A percentile compares a stretch with the other conserved stretches of the same genome.
Evolutionary conservation across 2,888 invertebrate genomes (phyloP).

Genomic region (Trichacis sp.): DNA sequence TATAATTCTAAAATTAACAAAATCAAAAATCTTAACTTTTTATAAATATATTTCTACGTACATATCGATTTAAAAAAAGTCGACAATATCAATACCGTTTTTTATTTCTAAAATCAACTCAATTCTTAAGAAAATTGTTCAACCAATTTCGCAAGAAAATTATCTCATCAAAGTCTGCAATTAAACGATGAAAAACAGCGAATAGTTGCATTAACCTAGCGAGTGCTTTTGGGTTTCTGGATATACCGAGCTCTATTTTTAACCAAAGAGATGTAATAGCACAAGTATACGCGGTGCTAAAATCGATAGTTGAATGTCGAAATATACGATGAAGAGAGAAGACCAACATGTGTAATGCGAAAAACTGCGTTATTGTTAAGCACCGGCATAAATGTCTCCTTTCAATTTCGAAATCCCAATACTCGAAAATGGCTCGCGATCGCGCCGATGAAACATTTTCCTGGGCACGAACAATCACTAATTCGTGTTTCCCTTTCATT

Average conservation of each 20-base stretch:
- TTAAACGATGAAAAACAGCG: too few species aligned
- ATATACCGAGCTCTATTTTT: not conserved
- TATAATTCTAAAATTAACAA: too few species aligned
- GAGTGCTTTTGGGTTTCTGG: too few species aligned
- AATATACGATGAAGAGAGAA: not conserved
- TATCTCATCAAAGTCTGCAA: too few species aligned
- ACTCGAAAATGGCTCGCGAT: constrained; percentile 8
- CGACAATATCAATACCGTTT: too few species aligned
- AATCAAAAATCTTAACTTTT: too few species aligned
- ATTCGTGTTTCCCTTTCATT: constrained; percentile 64
- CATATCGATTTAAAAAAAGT: too few species aligned
- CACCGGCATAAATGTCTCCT: not conserved
- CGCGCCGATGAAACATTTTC: constrained; percentile 14
- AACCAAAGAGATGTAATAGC: not conserved
- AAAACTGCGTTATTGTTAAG: not conserved
- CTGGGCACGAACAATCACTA: constrained; percentile 51
- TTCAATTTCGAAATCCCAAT: constrained; percentile 3
- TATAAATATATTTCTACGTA: too few species aligned
- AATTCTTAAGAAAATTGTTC: too few species aligned
- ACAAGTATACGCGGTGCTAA: not conserved
- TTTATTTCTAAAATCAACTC: too few species aligned
- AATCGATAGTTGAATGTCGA: constrained; percentile 2
- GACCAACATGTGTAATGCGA: not conserved
- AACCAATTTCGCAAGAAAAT: too few species aligned
- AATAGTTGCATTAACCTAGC: too few species aligned